phyloP scores from a whole-genome alignment of 2,797 vertebrate species.

The Macropodus opercularis region DNA sequence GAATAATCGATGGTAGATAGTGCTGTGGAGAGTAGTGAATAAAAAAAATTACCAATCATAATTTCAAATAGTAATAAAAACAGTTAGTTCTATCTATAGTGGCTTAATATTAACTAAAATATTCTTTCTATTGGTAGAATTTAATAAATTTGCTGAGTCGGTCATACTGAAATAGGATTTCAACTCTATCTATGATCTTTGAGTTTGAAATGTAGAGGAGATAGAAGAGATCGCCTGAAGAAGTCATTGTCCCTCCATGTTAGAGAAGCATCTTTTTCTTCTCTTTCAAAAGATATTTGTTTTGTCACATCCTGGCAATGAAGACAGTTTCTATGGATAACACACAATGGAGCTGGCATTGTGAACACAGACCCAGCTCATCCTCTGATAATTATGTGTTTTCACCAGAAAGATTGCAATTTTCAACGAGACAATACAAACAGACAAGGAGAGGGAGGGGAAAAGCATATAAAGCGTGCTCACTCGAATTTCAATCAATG shows the following conservation, averaged over 20 bases:
- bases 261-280: conserved; percentile 64
- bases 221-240: conserved; percentile 54
- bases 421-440: conserved; percentile 79
- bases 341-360: conserved; percentile 74
- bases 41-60: not conserved
- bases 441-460: conserved; percentile 59
- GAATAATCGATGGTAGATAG: too few species aligned
- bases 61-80: conserved; percentile 27
- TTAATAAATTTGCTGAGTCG: conserved; percentile 48
- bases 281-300: conserved; percentile 74
- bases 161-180: conserved; percentile 59
- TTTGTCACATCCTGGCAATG: conserved; percentile 78
- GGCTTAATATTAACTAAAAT: conserved; percentile 50
- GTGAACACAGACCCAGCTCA: conserved; percentile 71
- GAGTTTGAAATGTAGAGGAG: conserved; percentile 50
- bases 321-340: conserved; percentile 82
- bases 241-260: conserved; percentile 64
- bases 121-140: conserved; percentile 27
- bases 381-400: conserved; percentile 76
- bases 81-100: too few species aligned
- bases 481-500: conserved; percentile 75
- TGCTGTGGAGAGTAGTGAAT: too few species aligned
- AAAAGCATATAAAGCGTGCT: conserved; percentile 64
- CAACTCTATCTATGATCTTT: conserved; percentile 47
- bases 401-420: conserved; percentile 77